These are phyloP conservation scores for Harpalus rubripes DNA, from an alignment of 2,888 invertebrate species.

Conservation along the genomic window DNA sequence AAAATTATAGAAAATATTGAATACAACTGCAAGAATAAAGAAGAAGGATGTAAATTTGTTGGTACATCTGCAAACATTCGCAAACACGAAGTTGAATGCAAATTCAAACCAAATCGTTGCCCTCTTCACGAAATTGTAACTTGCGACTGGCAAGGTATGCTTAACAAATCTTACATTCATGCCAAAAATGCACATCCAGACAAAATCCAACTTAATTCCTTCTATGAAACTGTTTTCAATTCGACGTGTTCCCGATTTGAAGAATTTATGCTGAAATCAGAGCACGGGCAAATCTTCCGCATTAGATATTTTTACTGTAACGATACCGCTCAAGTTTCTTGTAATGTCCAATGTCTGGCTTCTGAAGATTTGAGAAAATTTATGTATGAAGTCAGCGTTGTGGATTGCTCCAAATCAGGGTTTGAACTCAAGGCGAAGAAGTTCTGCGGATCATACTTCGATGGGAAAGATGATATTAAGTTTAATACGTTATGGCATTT, in stretches of 20 bases:
- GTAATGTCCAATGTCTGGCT: slow-evolving; percentile 73
- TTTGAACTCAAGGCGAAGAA: slow-evolving; percentile 55
- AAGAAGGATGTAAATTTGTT: slow-evolving; percentile 71
- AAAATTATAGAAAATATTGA: slow-evolving; percentile 71
- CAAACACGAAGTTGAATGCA: slow-evolving; percentile 69
- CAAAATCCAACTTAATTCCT: slow-evolving; percentile 68
- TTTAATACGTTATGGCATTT: slow-evolving; percentile 60
- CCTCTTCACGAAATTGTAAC: slow-evolving; percentile 67
- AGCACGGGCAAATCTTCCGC: slow-evolving; percentile 71
- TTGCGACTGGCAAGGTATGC: slow-evolving; percentile 69
- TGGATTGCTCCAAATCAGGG: slow-evolving; percentile 70
- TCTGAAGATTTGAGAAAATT: slow-evolving; percentile 71
- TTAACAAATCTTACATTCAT: slow-evolving; percentile 68
- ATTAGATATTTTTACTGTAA: slow-evolving; percentile 71
- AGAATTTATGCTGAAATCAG: slow-evolving; percentile 69
- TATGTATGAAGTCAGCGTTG: slow-evolving; percentile 73
- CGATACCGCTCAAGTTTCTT: slow-evolving; percentile 69
- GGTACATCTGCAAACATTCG: slow-evolving; percentile 66
- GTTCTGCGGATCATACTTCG: slow-evolving; percentile 42
- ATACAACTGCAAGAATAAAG: slow-evolving; percentile 73
- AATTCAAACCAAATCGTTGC: slow-evolving; percentile 69
- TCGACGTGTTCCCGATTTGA: slow-evolving; percentile 68
- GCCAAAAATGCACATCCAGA: slow-evolving; percentile 69
- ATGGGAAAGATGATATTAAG: slow-evolving; percentile 51
- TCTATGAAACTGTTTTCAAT: slow-evolving; percentile 71